Evolutionary conservation across 2,888 invertebrate species (phyloP), one percentile per base, ranked within the genome.

Genomic region (Andrena minutula): DNA sequence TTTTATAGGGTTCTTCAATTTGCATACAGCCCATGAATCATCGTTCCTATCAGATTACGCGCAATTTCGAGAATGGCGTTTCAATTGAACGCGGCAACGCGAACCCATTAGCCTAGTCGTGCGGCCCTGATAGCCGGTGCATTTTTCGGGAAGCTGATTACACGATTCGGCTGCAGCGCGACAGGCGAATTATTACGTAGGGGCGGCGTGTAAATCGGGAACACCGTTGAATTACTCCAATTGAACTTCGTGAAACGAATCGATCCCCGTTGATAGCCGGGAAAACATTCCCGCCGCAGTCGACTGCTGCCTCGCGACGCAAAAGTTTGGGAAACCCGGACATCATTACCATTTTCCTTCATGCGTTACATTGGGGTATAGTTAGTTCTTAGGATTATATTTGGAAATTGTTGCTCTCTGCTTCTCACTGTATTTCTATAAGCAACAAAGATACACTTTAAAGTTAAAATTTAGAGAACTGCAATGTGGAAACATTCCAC

Each of bases 131-230:
- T 75, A 56, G 63, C 51, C 72, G 49, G 56, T 10, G 75, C 79
- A 79, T 89, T 89, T 89, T 89, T 86, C 71, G 75, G 73, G 82
- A 88, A 82, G 61, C 75, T 84, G 89, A 88, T 87, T 83, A 86
- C 88, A 63, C 71, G 51, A 65, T 78, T 53, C 70, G 64, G 49
- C 60, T 26, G 64, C 71, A 81, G 49, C n/a, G 16, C 73, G 51
- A 26, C 51, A 12, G 30, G 70, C 66, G 71, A 65, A 85, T 82
- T 85, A 82, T 69, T 63, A 69, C n/a, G 65, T 56, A 23, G 56
- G 30, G 73, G 47, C 51, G 58, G 70, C 64, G 60, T 53, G 60
- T 66, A 75, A 75, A 75, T 72, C 63, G 71, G 63, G 56, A 71
- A 63, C 28, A 26, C 41, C 58, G 75, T 53, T 61, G 81, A 51